phyloP scores from a whole-genome alignment of 2,113 vertebrate genomes.

The Recurvirostra avosetta region DNA sequence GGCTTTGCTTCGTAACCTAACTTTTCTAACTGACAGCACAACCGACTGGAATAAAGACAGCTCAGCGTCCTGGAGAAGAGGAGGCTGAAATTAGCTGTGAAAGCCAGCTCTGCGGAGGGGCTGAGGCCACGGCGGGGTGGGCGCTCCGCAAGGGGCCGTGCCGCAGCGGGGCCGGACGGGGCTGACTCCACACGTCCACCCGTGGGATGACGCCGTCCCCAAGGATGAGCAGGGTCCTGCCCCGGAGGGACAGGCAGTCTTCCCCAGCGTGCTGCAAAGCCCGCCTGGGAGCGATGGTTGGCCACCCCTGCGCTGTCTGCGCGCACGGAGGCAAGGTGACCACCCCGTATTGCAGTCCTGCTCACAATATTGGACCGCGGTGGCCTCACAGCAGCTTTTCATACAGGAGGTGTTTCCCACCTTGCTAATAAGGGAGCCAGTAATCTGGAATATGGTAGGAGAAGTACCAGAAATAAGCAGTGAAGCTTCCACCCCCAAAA shows the following conservation, averaged over 20 bases:
- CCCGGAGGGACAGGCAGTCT: not conserved
- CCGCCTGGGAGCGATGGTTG: rapidly evolving
- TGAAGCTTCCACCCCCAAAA: not conserved
- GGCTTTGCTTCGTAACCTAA: not conserved
- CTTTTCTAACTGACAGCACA: not conserved
- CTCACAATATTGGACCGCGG: not conserved
- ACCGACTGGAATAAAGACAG: not conserved
- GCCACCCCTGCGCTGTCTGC: rapidly evolving
- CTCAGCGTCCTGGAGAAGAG: rapidly evolving
- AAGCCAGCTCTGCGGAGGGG: not conserved
- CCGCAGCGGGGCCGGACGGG: no score
- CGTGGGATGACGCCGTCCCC: not conserved
- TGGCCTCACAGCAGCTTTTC: not conserved
- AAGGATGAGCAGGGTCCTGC: not conserved
- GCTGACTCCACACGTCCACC: not conserved
- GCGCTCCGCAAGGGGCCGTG: not conserved
- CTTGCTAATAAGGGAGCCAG: no score
- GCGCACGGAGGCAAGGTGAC: rapidly evolving
- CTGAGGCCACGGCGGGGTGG: not conserved
- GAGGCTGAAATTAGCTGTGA: rapidly evolving
- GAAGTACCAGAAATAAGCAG: not conserved
- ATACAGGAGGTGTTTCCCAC: not conserved
- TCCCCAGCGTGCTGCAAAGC: rapidly evolving
- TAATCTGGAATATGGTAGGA: not conserved
- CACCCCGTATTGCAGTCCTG: not conserved